These are phyloP conservation scores for Pangasius mekongensis DNA, from an alignment of 2,797 vertebrate genomes.

Conservation along the genomic window DNA sequence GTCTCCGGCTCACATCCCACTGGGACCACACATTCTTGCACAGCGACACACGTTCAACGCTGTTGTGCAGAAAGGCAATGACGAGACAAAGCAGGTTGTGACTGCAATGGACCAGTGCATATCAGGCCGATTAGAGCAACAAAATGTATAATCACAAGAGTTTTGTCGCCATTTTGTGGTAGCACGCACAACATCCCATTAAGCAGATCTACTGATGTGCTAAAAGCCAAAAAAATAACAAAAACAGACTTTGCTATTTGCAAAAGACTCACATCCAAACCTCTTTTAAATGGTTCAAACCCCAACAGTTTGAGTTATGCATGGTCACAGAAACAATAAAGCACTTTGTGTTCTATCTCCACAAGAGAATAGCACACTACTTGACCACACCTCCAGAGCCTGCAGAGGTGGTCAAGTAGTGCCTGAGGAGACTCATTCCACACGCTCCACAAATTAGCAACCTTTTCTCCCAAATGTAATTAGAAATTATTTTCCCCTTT, in stretches of 20 bases:
- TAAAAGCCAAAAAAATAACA: background rate
- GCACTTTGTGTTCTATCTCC: background rate
- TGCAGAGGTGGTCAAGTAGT: conserved; percentile 5
- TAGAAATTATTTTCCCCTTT: conserved; percentile 60
- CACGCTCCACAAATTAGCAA: conserved; percentile 61
- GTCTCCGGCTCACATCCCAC: conserved; percentile 29
- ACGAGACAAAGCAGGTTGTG: conserved; percentile 31
- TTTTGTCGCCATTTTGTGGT: background rate
- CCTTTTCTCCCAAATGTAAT: conserved; percentile 64
- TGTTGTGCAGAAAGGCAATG: conserved; percentile 2
- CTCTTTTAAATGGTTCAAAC: background rate
- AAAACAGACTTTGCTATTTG: background rate
- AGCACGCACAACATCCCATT: background rate
- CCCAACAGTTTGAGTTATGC: background rate
- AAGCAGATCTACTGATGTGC: background rate
- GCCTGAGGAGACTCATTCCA: conserved; percentile 3
- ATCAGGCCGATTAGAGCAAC: background rate
- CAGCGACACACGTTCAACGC: background rate
- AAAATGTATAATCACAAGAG: background rate
- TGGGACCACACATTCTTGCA: conserved; percentile 1
- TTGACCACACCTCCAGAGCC: conserved; percentile 34
- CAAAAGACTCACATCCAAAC: background rate
- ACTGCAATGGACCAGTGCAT: background rate
- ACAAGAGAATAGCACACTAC: background rate
- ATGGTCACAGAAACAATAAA: conserved; percentile 11